phyloP scores from a whole-genome alignment of 1,140 invertebrate species.

The Meteorus sp. region DNA sequence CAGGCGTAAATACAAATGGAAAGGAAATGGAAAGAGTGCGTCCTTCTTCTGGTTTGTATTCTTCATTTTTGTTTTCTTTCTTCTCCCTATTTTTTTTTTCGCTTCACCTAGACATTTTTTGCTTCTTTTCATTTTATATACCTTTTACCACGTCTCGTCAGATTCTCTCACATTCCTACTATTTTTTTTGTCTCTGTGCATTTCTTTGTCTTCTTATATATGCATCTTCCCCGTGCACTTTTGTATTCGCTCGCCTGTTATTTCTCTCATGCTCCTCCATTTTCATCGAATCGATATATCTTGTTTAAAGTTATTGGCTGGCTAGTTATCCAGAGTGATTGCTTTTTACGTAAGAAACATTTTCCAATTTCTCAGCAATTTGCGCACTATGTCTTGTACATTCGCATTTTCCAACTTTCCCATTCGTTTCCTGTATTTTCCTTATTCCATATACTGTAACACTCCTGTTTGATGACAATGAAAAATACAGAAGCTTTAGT shows the following conservation, averaged over 20 bases:
- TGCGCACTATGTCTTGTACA: no score
- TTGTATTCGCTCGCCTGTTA: no score
- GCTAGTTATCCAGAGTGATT: conserved; percentile 46
- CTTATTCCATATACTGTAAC: no score
- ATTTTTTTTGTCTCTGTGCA: neutral
- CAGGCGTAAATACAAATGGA: conserved; percentile 46
- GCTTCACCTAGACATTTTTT: no score
- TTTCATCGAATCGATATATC: conserved; percentile 36
- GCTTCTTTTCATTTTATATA: conserved; percentile 3
- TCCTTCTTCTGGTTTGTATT: neutral
- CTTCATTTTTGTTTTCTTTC: conserved; percentile 1
- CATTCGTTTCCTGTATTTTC: no score
- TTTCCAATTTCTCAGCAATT: conserved; percentile 11
- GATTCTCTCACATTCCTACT: conserved; percentile 25
- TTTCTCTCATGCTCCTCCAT: no score
- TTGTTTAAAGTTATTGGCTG: conserved; percentile 46
- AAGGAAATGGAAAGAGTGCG: conserved; percentile 36
- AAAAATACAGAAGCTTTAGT: no score
- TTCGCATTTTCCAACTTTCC: no score
- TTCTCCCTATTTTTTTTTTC: conserved; percentile 5
- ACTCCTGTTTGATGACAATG: no score
- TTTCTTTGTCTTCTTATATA: neutral
- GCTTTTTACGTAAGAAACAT: conserved; percentile 29
- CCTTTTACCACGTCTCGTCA: neutral
- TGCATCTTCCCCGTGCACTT: no score